Evolutionary conservation across 2,797 vertebrate genomes (phyloP), one percentile per base, ranked within the genome.

Genomic region (Carduelis carduelis): DNA sequence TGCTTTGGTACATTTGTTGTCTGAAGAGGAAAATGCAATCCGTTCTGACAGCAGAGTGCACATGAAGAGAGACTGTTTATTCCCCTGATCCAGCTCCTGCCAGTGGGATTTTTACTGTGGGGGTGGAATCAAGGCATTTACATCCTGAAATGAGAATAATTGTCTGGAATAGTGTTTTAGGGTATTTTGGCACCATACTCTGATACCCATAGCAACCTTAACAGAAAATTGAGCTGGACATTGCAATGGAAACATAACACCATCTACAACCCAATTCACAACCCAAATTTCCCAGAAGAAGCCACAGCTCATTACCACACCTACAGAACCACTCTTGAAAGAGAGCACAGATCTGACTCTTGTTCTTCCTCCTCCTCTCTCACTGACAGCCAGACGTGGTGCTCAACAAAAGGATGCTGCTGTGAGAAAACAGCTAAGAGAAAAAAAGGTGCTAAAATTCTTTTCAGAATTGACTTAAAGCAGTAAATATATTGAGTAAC

Each of bases 161-260:
- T 26, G 21, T 78, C 76, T 91, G 83, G 71, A 87, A 89, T 24
- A 90, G 56, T 26, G 61, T n/a, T 70, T 96, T 87, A 71, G 69
- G 89, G 92, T 90, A 55, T 52, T 71, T 87, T 87, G 82, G 71
- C 71, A 90, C 39, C 28, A 7, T 59, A 17, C 78, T 85, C 78
- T 87, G 68, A 87, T 83, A 89, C 53, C 65, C 64, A 64, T 77
- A 90, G 71, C 30, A 68, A 90, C 83, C 78, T 47, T 71, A 50
- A 71, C 34, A 85, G 84, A 90, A 94, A 89, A 83, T 28, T 53
- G 50, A 89, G 39, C 69, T 87, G 84, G 82, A 92, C 78, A 21
- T 78, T 75, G 69, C 34, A 26, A 68, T 83, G 82, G 92, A 95
- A 96, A 95, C 37, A 69, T 85, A 85, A 63, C 75, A 87, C 59